Evolutionary conservation across 1,140 invertebrate genomes (phyloP), one percentile per base, ranked within the genome.

Genomic region (Caenorhabditis latens): DNA sequence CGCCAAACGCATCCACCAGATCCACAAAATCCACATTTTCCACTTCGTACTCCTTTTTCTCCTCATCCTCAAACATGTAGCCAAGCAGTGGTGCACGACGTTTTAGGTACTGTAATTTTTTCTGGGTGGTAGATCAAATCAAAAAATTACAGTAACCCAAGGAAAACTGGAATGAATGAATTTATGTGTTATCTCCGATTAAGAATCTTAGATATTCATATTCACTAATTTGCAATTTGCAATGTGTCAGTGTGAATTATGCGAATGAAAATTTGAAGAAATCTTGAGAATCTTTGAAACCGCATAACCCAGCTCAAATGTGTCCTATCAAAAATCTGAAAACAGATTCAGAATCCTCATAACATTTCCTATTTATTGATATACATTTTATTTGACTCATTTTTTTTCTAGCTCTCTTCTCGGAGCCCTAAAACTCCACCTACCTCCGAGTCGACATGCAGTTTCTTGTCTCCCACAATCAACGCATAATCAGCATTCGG

Each of bases 21-120:
- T 79, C 71, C 24, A 11, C 71, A 79, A 79, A 79, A 5, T 50
- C 7, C 4, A 79, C 46, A 16, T 48, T 9, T 1, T 50, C 46
- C 16, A 79, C 16, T 4, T 21, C 13, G 21, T 79, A 79, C n/a
- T 50, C 46, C 14, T 79, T 79, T 0, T 48, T 79, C 40, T 79
- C 71, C 7, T 50, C 43, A n/a, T 79, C 40, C 46, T 79, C 71
- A 46, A 79, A 79, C 46, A 79, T 7, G 14, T 79, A 79, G 46
- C 71, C 71, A 21, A 79, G 71, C n/a, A 79, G 24, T 24, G 71
- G 71, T 4, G 46, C 43, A 24, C 71, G 71, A 50, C 71, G 71
- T 24, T 79, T 48, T 24, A 79, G 46, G 21, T 79, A 79, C 71
- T 79, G 71, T 50, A 79, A 79, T 79, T 79, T 79, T 71, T 61